Base-by-base conservation (phyloP, 35 echinoderm and acorn worm species). In the Lytechinus pictus region DNA sequence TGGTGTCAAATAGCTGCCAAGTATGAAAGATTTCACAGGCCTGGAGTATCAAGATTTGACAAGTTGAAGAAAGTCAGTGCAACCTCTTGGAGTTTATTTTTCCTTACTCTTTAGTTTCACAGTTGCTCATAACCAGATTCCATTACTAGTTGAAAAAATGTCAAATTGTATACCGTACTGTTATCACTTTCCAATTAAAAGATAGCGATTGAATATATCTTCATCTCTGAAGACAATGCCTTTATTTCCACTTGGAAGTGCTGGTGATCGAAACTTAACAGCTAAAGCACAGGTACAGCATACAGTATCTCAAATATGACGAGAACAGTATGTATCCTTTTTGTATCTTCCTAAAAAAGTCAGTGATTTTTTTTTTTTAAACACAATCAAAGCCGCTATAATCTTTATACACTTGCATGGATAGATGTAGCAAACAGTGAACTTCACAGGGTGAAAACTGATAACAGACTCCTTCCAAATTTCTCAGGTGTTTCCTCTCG, bases 391-490 rank as follows among this genome's bases (percentile, higher is more conserved):
- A 79, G n/a, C 16, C 16, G 4, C n/a, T 79, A 79, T 24, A 16
- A 6, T 79, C 66, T 79, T 24, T 24, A 19, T 1, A 14, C 19
- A 24, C 16, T n/a, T 24, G 66, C 33, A 79, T 21, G 16, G 0
- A 8, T n/a, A 79, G 12, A 79, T n/a, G 19, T n/a, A 79, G 66
- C 66, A 79, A 79, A 24, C 21, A 14, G 21, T 79, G 66, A 79
- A 79, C 66, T 79, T 79, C 66, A 79, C 66, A 79, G 66, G 14
- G 66, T 79, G 66, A 79, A 79, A 79, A 79, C 66, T 79, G 66
- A 79, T n/a, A 79, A 14, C 66, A 3, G 16, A 79, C 66, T 79
- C 21, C 66, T 79, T 79, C 66, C 66, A 79, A 79, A 79, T 79
- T 79, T 79, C 66, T 79, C 66, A 79, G 66, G 66, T 24, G 19